These are phyloP conservation scores for Rotaria sp. DNA, from an alignment of 2,888 invertebrate species.

Conservation along the genomic window DNA sequence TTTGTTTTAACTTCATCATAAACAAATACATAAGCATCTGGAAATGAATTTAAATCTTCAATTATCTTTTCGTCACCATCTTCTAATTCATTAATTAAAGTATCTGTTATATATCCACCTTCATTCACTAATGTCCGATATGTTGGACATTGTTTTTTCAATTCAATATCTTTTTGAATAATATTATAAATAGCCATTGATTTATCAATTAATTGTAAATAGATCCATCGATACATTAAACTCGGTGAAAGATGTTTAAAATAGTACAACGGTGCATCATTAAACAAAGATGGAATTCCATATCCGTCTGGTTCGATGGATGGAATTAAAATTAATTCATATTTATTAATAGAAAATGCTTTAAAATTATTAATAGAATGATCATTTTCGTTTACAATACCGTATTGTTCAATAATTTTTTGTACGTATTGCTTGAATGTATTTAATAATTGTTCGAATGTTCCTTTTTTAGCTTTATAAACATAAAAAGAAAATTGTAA, in stretches of 20 bases:
- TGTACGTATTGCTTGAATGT: background rate
- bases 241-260: background rate
- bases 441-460: background rate
- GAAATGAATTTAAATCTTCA: background rate
- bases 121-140: background rate
- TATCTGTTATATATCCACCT: background rate
- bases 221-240: background rate
- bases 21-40: background rate
- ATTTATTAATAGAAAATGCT: background rate
- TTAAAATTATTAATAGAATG: background rate
- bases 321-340: background rate
- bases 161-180: background rate
- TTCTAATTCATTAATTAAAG: background rate
- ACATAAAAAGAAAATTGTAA: background rate
- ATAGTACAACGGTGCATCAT: background rate
- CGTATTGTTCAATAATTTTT: background rate
- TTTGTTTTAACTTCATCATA: background rate
- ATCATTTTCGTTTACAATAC: background rate
- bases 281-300: background rate
- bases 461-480: background rate
- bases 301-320: background rate
- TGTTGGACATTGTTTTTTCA: background rate
- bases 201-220: background rate
- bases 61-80: background rate
- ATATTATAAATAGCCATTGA: background rate